Conservation (phyloP, 2,888 invertebrate species). For the Actias luna region DNA sequence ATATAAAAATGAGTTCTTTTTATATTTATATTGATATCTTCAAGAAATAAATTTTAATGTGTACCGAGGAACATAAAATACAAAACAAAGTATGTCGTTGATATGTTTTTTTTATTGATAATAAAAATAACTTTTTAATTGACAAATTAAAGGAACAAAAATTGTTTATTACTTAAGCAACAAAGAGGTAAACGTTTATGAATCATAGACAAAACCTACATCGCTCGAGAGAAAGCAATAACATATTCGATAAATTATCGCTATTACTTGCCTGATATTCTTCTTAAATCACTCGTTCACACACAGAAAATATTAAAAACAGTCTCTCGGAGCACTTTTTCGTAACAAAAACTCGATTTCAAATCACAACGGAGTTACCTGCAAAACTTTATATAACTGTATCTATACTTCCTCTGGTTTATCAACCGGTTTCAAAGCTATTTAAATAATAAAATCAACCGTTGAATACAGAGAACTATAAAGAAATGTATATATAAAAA, state of each 20-base stretch:
- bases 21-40: too few species aligned
- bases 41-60: too few species aligned
- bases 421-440: constrained; percentile 14
- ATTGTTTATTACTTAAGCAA: background rate
- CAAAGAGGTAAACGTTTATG: background rate
- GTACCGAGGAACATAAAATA: too few species aligned
- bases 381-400: constrained; percentile 24
- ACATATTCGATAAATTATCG: background rate
- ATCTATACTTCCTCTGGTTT: constrained; percentile 12
- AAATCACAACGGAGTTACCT: constrained; percentile 16
- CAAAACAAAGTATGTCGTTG: too few species aligned
- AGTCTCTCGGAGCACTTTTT: constrained; percentile 2
- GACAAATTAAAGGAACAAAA: background rate
- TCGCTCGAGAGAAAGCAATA: background rate
- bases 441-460: background rate
- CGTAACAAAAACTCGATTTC: constrained; percentile 14
- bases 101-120: background rate
- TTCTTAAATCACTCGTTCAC: background rate
- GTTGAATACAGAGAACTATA: constrained; percentile 13
- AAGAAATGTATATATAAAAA: constrained; percentile 8
- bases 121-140: background rate
- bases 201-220: constrained; percentile 3
- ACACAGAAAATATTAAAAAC: background rate
- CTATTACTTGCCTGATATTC: constrained; percentile 5
- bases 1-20: too few species aligned